A percentile compares a stretch with the other conserved stretches of the same genome.
These are phyloP conservation scores for Scytalopus superciliaris DNA, from an alignment of 2,113 vertebrate genomes.

Conservation along the genomic window DNA sequence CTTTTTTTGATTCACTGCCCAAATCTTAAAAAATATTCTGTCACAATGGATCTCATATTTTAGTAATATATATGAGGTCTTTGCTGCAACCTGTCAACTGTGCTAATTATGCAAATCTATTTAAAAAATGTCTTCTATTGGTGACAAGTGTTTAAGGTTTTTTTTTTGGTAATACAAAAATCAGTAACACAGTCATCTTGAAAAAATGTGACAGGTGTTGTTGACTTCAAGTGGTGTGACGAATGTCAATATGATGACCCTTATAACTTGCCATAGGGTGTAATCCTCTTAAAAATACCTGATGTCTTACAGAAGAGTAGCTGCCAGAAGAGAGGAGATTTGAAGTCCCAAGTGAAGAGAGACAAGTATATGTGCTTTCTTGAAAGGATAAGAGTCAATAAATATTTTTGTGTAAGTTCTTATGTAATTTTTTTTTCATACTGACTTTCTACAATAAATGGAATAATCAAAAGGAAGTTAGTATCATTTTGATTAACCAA, in stretches of 20 bases:
- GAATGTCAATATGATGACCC: not conserved
- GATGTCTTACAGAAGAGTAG: not conserved
- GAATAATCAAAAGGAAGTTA: not conserved
- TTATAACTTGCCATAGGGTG: not conserved
- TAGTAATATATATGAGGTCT: not conserved
- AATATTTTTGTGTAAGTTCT: not conserved
- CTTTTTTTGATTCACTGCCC: not conserved
- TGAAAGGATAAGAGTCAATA: not conserved
- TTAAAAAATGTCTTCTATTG: not conserved
- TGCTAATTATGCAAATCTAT: conserved; percentile 7
- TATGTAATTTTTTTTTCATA: not conserved
- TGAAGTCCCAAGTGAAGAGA: not conserved
- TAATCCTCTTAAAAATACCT: not conserved
- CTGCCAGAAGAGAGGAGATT: not conserved
- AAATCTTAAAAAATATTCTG: not conserved
- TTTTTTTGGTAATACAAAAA: not conserved
- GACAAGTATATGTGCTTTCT: not conserved
- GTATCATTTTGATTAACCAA: not conserved
- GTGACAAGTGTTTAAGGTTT: not conserved
- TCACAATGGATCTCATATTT: not conserved
- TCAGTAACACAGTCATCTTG: not conserved
- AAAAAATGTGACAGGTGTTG: not conserved
- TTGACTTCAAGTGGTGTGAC: not conserved
- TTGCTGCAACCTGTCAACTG: not conserved
- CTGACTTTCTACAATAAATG: not conserved